Conservation (phyloP, 2,113 vertebrate genomes). For the Deroptyus accipitrinus region DNA sequence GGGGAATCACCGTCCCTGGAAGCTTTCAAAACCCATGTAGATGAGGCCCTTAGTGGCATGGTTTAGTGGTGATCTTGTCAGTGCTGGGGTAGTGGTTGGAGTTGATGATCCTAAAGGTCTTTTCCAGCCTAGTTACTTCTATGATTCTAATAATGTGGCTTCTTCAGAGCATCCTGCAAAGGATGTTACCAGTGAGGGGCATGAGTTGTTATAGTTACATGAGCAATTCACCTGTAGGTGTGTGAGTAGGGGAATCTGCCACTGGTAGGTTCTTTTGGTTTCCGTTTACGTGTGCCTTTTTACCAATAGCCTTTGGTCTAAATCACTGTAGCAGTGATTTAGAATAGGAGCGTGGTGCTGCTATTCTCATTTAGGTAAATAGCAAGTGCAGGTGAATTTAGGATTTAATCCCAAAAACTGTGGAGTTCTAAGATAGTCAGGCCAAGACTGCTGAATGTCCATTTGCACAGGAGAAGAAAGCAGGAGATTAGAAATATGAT, state of each 20-base stretch:
- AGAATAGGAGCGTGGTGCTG: neutral
- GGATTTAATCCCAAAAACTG: neutral
- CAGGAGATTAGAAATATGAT: neutral
- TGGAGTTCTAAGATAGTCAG: neutral
- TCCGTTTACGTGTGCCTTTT: neutral
- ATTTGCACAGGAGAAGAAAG: neutral
- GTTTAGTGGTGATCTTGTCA: neutral
- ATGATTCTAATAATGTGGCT: neutral
- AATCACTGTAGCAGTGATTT: neutral
- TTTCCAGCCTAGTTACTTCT: neutral
- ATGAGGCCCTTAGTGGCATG: neutral
- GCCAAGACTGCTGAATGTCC: neutral
- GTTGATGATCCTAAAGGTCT: neutral
- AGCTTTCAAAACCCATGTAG: neutral
- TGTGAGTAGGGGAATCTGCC: neutral
- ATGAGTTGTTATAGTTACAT: fast-evolving
- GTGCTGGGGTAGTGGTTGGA: neutral
- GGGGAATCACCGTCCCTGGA: neutral
- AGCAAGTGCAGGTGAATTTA: neutral
- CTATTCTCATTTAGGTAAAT: neutral
- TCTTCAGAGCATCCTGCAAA: neutral
- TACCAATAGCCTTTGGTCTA: neutral
- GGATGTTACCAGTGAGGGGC: neutral
- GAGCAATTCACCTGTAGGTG: neutral
- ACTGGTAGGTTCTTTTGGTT: neutral